Conservation (phyloP, 2,797 vertebrate species). For the Myoxocephalus aenaeus region DNA sequence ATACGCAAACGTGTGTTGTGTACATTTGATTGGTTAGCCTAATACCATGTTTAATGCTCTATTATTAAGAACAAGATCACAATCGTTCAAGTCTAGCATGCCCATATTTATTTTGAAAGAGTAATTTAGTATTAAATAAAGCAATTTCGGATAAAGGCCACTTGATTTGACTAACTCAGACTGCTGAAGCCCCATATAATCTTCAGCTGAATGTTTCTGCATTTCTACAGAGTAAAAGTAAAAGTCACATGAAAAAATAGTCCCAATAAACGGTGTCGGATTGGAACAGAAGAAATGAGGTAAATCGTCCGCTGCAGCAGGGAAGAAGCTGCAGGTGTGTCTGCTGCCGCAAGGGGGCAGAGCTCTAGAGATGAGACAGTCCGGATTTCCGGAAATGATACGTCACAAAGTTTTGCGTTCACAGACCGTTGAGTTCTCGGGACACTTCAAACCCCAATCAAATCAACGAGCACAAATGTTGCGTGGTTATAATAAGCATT, state of each 20-base stretch:
- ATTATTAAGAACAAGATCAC: background rate
- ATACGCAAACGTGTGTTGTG: background rate
- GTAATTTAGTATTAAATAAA: background rate
- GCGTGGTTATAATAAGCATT: background rate
- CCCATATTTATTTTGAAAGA: background rate
- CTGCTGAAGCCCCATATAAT: background rate
- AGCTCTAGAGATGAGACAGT: background rate
- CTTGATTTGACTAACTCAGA: background rate
- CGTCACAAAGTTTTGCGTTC: background rate
- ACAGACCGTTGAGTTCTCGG: background rate
- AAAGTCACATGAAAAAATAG: background rate
- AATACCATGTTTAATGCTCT: background rate
- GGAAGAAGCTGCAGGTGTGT: background rate
- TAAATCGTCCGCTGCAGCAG: background rate
- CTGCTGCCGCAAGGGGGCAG: background rate
- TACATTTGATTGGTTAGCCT: background rate
- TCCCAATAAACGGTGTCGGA: background rate
- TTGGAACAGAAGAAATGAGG: background rate
- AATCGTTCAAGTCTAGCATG: background rate
- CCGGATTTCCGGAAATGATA: background rate
- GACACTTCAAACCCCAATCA: background rate
- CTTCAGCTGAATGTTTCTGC: slow-evolving; percentile 7
- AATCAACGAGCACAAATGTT: background rate
- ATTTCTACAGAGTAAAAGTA: background rate
- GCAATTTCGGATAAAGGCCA: background rate